Base-by-base conservation (phyloP, 1,140 invertebrate genomes). In the Mercenaria mercenaria region DNA sequence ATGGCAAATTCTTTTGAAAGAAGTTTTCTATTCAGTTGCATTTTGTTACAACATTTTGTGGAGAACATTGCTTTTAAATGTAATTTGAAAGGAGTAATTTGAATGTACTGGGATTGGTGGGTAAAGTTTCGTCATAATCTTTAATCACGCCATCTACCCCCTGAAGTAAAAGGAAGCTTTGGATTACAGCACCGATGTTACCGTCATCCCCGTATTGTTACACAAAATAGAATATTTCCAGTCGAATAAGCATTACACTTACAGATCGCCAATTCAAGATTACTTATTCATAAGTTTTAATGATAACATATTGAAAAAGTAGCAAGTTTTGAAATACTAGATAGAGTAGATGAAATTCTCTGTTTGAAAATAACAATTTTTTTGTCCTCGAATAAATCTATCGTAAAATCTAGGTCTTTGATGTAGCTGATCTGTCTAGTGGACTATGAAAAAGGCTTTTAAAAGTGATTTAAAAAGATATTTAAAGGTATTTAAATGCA, bases 211-310 rank as follows among this genome's bases (percentile, higher is more conserved):
- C 23, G 67, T 72, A 72, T 72, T 72, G 67, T 72, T 23, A 41
- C 37, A 39, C 32, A 29, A 39, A 72, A 72, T 72, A 26, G 37
- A 2, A 39, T 41, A 64, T 72, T 72, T 72, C 67, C 29, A 26
- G 34, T 23, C 34, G 34, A 72, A 37, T 72, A 72, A 52, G 47
- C 76, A 79, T 56, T 79, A 37, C n/a, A 79, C 47, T 37, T 37
- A 76, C 20, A 34, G 76, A 79, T 52, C 29, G 18, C 8, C 6
- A 56, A 56, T 20, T 56, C 32, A 32, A 79, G 76, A 79, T 79
- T 79, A 79, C 76, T 52, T 79, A 79, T 79, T 79, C 76, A 79
- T 79, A 13, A 15, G 29, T 52, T 79, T 79, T 79, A 79, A 79
- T 79, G 76, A 56, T 52, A 79, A 52, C 37, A n/a, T 39, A 52